phyloP scores from a whole-genome alignment of 30 jellyfish, hydroid and myxozoan species.

The Aurelia aurita complex sp. Pacific region DNA sequence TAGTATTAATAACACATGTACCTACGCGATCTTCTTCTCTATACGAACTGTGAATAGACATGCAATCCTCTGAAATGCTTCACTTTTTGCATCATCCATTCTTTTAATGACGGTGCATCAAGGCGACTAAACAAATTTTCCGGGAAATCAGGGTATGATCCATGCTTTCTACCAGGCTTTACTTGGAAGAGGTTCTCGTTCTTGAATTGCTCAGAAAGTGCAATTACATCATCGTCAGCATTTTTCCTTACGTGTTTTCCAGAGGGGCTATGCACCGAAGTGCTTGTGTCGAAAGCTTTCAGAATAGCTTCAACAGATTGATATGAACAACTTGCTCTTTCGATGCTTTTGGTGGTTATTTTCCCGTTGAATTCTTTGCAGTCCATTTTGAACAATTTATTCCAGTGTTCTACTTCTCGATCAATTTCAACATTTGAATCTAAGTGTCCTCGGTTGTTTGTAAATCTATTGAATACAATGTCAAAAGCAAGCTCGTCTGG shows the following conservation, averaged over 20 bases:
- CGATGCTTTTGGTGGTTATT: background rate
- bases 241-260: background rate
- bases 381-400: slow-evolving; percentile 7
- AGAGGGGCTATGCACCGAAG: background rate
- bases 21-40: too few relatives aligned
- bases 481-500: slow-evolving; percentile 22
- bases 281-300: background rate
- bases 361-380: slow-evolving; percentile 1
- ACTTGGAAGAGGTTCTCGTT: slow-evolving; percentile 5
- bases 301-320: slow-evolving; percentile 2
- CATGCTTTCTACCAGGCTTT: slow-evolving; percentile 18
- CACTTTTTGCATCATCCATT: slow-evolving; percentile 16
- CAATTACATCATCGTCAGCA: slow-evolving; percentile 8
- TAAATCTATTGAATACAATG: slow-evolving; percentile 8
- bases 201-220: slow-evolving; percentile 24
- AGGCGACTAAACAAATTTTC: slow-evolving; percentile 16
- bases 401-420: slow-evolving; percentile 38
- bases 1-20: too few relatives aligned
- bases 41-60: background rate
- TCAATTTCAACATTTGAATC: slow-evolving; percentile 32
- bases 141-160: slow-evolving; percentile 12
- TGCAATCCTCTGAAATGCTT: slow-evolving; percentile 8
- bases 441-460: slow-evolving; percentile 7
- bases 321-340: slow-evolving; percentile 18
- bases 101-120: slow-evolving; percentile 17